A percentile compares a stretch with the other conserved stretches of the same genome.
Conservation (phyloP, 2,797 vertebrate genomes). For the Spheniscus humboldti region DNA sequence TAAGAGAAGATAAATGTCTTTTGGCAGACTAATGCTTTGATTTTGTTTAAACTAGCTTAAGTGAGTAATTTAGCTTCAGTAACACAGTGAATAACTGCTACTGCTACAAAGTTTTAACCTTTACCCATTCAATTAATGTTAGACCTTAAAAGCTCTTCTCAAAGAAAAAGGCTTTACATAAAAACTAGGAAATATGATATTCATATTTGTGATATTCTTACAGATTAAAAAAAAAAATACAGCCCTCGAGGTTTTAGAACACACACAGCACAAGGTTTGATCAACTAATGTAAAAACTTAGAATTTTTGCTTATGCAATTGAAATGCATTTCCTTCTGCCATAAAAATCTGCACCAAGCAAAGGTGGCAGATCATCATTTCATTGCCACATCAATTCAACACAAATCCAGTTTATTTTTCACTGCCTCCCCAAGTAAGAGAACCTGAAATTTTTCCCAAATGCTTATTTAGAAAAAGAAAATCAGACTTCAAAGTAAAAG, state of each 20-base stretch:
- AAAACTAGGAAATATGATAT: background rate
- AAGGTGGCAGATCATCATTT: background rate
- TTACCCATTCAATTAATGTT: background rate
- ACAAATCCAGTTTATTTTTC: background rate
- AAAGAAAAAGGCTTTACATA: background rate
- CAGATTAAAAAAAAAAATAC: background rate
- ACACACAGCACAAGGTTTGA: background rate
- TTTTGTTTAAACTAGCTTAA: conserved; percentile 36
- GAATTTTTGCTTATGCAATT: background rate
- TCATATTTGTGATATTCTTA: background rate
- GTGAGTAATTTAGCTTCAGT: conserved; percentile 1
- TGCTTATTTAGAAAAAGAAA: background rate
- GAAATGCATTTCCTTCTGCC: background rate
- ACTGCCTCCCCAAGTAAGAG: background rate
- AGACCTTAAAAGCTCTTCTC: background rate
- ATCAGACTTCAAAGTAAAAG: background rate
- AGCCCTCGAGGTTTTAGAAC: background rate
- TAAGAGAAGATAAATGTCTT: background rate
- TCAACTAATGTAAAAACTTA: background rate
- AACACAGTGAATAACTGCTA: background rate
- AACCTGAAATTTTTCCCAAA: background rate
- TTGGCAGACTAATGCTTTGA: background rate
- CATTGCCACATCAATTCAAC: background rate
- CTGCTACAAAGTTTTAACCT: background rate
- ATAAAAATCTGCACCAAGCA: background rate